Evolutionary conservation across 2,888 invertebrate genomes (phyloP).

Genomic region (Nymphalis c-album): DNA sequence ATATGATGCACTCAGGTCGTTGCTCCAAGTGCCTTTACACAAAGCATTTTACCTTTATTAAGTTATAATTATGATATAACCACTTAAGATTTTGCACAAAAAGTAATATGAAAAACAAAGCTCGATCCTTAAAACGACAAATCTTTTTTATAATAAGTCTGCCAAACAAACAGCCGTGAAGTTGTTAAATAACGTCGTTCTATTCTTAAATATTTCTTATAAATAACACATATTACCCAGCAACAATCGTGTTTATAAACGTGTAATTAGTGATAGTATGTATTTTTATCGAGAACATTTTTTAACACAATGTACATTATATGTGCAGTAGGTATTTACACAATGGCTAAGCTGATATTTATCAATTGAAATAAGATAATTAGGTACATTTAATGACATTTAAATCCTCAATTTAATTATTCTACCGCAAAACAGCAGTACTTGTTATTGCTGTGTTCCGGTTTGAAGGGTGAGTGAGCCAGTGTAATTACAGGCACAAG

Average conservation of each 20-base stretch:
- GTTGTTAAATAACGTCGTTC: conserved; percentile 8
- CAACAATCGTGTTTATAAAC: background rate
- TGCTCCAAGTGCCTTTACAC: too few species aligned
- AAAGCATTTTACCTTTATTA: background rate
- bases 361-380: too few species aligned
- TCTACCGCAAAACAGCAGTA: too few species aligned
- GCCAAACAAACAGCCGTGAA: conserved; percentile 24
- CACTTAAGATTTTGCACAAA: background rate
- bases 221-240: conserved; percentile 16
- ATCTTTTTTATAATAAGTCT: conserved; percentile 1
- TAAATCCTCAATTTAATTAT: too few species aligned
- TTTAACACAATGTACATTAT: background rate
- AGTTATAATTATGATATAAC: background rate
- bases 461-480: too few species aligned
- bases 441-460: too few species aligned
- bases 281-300: background rate
- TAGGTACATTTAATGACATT: too few species aligned
- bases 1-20: too few species aligned
- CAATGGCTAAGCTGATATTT: too few species aligned
- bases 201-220: conserved; percentile 17
- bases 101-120: background rate
- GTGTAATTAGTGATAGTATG: conserved; percentile 1
- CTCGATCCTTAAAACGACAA: background rate
- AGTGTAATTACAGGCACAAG: too few species aligned
- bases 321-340: too few species aligned